Base-by-base conservation (phyloP, 2,113 vertebrate species). In the Setophaga coronata region DNA sequence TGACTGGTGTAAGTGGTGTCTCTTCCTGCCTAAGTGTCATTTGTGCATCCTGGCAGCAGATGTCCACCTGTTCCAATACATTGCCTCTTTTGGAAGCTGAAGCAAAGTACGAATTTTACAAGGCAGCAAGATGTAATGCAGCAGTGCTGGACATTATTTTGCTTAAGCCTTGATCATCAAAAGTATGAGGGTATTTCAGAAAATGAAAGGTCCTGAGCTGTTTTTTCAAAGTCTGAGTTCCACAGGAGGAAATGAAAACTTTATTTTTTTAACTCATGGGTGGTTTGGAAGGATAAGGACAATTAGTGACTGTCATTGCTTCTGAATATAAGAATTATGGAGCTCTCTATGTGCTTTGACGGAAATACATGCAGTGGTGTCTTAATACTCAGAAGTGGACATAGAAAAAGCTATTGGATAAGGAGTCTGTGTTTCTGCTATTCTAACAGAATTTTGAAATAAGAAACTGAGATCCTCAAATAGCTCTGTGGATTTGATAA, bases 151-250 rank as follows among this genome's bases (percentile, higher is more conserved):
- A 29, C 16, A 10, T 85, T 31, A 38, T 40, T 89, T 62, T 78
- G 16, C 20, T 53, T 69, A 48, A 78, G n/a, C 11, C 3, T 9
- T 28, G 5, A n/a, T 53, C 0, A 0, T 82, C 31, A 54, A 78
- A 89, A 43, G 10, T 29, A 10, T 20, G 31, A 66, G 6, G 5
- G 3, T 53, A 33, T 31, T 61, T 85, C 64, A 67, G 31, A 28
- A 42, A 53, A 34, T 64, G 10, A 50, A 81, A 54, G 10, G 20
- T 45, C 38, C 40, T 77, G 26, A 61, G 24, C 31, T 43, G 31
- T 54, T 40, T 82, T 85, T 91, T 24, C 10, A 5, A 45, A 51
- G 25, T 71, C 50, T n/a, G 29, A 43, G 10, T 58, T 82, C 33
- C 17, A 28, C 10, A 29, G 34, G 17, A 34, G 26, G n/a, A 78